Evolutionary conservation across 2,797 vertebrate species (phyloP).

Genomic region (Mionectes olivaceus): DNA sequence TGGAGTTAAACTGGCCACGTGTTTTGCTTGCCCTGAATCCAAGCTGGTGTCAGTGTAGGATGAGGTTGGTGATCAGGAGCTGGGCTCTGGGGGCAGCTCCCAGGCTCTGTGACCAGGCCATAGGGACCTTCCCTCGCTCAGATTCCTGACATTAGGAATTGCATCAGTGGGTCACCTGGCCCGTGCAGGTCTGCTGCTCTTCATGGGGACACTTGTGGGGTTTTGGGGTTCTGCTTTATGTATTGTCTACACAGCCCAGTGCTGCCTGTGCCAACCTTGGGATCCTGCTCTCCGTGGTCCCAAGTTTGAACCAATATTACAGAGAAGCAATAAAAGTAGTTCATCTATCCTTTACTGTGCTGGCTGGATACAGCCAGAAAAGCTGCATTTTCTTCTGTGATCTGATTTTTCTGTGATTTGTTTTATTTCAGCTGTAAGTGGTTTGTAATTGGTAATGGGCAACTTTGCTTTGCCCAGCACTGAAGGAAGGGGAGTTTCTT

Average conservation of each 20-base stretch:
- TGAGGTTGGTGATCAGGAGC: background rate
- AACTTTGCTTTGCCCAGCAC: background rate
- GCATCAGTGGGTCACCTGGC: accelerated
- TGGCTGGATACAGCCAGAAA: background rate
- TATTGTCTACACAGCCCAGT: too few species aligned
- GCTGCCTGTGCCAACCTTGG: accelerated
- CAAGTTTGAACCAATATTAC: background rate
- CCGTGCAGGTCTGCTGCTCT: accelerated
- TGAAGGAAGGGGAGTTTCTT: background rate
- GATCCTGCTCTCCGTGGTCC: accelerated
- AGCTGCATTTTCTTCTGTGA: background rate
- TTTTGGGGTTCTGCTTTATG: background rate
- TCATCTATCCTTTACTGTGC: background rate
- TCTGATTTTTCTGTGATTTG: background rate
- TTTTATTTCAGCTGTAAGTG: background rate
- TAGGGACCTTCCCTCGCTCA: background rate
- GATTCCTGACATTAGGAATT: background rate
- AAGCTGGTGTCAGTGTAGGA: background rate
- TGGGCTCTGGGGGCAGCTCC: background rate
- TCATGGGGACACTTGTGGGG: background rate
- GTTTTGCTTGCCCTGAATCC: background rate
- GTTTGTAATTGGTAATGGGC: background rate
- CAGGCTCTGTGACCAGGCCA: background rate
- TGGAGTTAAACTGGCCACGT: background rate
- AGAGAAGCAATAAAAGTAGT: background rate